Percentiles rank a stretch among this genome's conserved stretches.
Conservation (phyloP, 2,888 invertebrate genomes). For the Sthenelais limicola region DNA sequence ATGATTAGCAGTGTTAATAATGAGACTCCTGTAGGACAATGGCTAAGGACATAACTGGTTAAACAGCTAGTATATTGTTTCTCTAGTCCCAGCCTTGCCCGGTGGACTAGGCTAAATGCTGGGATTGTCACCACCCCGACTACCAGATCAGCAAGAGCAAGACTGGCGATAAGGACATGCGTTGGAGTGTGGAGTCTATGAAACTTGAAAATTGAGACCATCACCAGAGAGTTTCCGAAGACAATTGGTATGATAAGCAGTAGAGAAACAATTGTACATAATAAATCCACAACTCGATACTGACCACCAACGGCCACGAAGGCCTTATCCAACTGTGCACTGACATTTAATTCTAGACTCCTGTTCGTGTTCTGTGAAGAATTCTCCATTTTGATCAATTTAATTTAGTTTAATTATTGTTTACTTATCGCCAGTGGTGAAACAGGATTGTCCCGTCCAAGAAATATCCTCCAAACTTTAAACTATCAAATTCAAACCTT, state of each 20-base stretch:
- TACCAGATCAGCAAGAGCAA: slow-evolving; percentile 32
- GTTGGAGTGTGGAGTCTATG: slow-evolving; percentile 32
- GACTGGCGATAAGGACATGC: slow-evolving; percentile 34
- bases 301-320: no score
- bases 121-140: slow-evolving; percentile 36
- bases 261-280: slow-evolving; percentile 5
- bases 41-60: slow-evolving; percentile 29
- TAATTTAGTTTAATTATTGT: no score
- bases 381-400: no score
- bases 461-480: no score
- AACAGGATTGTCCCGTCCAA: no score
- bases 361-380: no score
- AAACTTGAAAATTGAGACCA: slow-evolving; percentile 19
- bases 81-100: slow-evolving; percentile 26
- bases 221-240: slow-evolving; percentile 33
- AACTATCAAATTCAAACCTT: no score
- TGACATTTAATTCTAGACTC: no score
- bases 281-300: slow-evolving; percentile 3
- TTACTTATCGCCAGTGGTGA: no score
- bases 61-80: slow-evolving; percentile 20
- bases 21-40: slow-evolving; percentile 40
- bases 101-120: slow-evolving; percentile 28
- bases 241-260: slow-evolving; percentile 35
- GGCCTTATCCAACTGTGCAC: no score
- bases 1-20: slow-evolving; percentile 18